These are phyloP conservation scores for Syrrhaptes paradoxus DNA, from an alignment of 2,113 vertebrate species.

Conservation along the genomic window DNA sequence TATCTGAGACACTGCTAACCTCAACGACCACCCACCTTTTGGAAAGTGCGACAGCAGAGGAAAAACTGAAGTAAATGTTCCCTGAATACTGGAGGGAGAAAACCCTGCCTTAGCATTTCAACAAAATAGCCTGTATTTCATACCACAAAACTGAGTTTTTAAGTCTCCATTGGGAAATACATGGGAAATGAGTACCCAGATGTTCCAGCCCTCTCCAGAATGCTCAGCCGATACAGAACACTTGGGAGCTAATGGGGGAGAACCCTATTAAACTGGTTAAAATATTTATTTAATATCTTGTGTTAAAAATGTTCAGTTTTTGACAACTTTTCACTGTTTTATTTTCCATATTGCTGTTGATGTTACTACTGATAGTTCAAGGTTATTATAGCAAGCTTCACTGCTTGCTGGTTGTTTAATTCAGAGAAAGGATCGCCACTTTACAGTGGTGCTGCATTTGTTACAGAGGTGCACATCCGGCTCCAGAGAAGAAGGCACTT, in stretches of 20 bases:
- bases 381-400: neutral
- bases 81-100: neutral
- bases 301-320: neutral
- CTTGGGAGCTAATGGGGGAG: neutral
- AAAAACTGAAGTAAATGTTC: neutral
- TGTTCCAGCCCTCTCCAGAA: neutral
- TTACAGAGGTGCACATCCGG: neutral
- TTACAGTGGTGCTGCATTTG: neutral
- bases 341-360: neutral
- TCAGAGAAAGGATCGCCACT: accelerated
- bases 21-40: neutral
- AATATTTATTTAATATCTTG: neutral
- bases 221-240: accelerated
- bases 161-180: slow-evolving; percentile 6
- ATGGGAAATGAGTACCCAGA: neutral
- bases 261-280: slow-evolving; percentile 4
- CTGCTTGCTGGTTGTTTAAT: neutral
- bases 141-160: neutral
- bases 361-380: neutral
- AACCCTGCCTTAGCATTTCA: neutral
- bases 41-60: neutral
- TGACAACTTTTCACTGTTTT: neutral
- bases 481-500: neutral
- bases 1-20: neutral
- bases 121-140: neutral